These are phyloP conservation scores for Centrocercus urophasianus DNA, from an alignment of 2,113 vertebrate species.

Conservation along the genomic window DNA sequence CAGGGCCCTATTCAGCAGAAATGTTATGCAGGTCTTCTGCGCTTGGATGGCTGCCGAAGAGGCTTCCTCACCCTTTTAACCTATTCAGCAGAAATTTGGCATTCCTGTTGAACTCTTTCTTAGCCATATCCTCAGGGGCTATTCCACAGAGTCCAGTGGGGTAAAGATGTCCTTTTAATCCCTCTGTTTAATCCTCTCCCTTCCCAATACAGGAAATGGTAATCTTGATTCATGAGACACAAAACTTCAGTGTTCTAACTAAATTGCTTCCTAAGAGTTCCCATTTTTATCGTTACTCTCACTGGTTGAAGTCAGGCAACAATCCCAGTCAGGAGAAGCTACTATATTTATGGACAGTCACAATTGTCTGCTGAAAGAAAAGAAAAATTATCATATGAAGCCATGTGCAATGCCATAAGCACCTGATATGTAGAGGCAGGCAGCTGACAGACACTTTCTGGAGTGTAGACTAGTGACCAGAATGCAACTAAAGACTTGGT, in stretches of 20 bases:
- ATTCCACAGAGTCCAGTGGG: constrained; percentile 78
- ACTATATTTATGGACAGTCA: background rate
- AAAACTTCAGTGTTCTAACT: constrained; percentile 10
- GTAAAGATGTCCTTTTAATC: constrained; percentile 76
- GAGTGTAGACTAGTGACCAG: background rate
- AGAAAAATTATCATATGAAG: background rate
- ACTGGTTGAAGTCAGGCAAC: background rate
- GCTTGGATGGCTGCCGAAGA: constrained; percentile 80
- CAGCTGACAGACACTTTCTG: background rate
- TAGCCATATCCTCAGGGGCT: constrained; percentile 78
- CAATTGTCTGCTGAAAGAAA: background rate
- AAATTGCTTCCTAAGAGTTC: constrained; percentile 29
- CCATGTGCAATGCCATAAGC: background rate
- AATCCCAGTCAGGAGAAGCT: background rate
- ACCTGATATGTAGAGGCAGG: background rate
- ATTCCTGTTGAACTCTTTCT: constrained; percentile 79
- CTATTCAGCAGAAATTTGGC: constrained; percentile 80
- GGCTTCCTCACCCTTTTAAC: constrained; percentile 79
- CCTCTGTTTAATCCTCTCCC: constrained; percentile 66
- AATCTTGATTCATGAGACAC: constrained; percentile 44
- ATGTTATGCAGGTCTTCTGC: constrained; percentile 78
- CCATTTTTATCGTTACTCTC: background rate
- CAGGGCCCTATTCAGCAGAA: constrained; percentile 77
- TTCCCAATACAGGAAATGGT: constrained; percentile 34
- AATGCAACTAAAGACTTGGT: background rate